A percentile compares a stretch with the other conserved stretches of the same genome.
phyloP scores from a whole-genome alignment of 2,888 invertebrate species.

The Tetheella fluctuosa region DNA sequence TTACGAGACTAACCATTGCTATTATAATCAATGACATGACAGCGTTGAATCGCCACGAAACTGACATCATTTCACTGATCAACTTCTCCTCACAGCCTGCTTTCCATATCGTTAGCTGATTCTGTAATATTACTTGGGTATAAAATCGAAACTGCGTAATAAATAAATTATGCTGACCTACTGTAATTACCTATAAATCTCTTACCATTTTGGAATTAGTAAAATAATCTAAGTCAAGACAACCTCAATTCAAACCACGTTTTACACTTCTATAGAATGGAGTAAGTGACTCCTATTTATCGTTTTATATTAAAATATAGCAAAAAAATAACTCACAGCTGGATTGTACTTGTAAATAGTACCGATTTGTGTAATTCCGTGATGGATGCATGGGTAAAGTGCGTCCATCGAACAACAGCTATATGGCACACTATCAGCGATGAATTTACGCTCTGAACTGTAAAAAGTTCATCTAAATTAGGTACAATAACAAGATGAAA shows the following conservation, averaged over 20 bases:
- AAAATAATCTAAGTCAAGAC: too few relatives aligned
- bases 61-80: constrained; percentile 76
- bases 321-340: constrained; percentile 45
- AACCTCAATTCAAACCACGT: too few relatives aligned
- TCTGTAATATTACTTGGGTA: constrained; percentile 38
- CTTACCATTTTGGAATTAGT: too few relatives aligned
- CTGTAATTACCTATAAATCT: too few relatives aligned
- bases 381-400: constrained; percentile 84
- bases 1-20: constrained; percentile 63
- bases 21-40: constrained; percentile 73
- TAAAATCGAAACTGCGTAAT: too few relatives aligned
- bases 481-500: not conserved
- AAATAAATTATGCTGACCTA: too few relatives aligned
- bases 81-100: constrained; percentile 78
- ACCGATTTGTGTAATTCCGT: constrained; percentile 80
- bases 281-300: too few relatives aligned
- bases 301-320: too few relatives aligned
- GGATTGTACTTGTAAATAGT: constrained; percentile 82
- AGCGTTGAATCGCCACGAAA: constrained; percentile 75
- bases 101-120: constrained; percentile 69
- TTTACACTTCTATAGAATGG: too few relatives aligned
- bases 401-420: constrained; percentile 85
- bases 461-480: constrained; percentile 12
- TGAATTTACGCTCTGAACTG: constrained; percentile 65
- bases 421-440: constrained; percentile 84